Base-by-base conservation (phyloP, 2,113 vertebrate genomes). In the Rutilus rutilus region DNA sequence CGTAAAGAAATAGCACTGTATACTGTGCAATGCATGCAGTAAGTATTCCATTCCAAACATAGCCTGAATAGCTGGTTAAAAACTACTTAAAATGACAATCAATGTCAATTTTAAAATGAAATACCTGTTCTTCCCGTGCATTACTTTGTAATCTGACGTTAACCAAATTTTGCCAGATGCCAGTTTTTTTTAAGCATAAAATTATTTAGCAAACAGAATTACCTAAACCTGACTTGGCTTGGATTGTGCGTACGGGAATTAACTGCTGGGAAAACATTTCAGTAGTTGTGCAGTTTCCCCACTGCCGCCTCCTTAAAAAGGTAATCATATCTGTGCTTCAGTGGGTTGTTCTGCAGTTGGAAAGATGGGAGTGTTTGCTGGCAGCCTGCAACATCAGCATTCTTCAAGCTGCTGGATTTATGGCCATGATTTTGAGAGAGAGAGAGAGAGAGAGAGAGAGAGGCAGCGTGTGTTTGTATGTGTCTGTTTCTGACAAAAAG, bases 321-420 rank as follows among this genome's bases (percentile, higher is more conserved):
- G 17, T 69, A 52, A 82, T 82, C n/a, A 69, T 52, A 82, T 69
- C 62, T 82, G n/a, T 82, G 80, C 64, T 69, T 82, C 45, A 69
- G 62, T 69, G 45, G 42, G 60, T 23, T 81, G 60, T 47, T 50
- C 60, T 47, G 79, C 60, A 67, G 36, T 81, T 81, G 45, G 42
- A 69, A 52, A 67, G 80, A 69, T 19, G 12, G 64, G 27, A 82
- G 64, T 33, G 80, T 82, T 82, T 52, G 42, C 67, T 78, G 33
- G 67, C 86, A 45, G 57, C 76, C 27, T 81, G 83, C 86, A 59
- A 81, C 69, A 85, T 87, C 86, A 87, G 83, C 86, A 81, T 54
- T 81, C 77, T 50, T 76, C 25, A 52, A 52, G 79, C 57, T 39
- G 76, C 67, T 6, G 76, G 65, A 71, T 87, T 85, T 80, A 85